These are phyloP conservation scores for Semicossyphus pulcher DNA, from an alignment of 2,113 vertebrate species.

Conservation along the genomic window DNA sequence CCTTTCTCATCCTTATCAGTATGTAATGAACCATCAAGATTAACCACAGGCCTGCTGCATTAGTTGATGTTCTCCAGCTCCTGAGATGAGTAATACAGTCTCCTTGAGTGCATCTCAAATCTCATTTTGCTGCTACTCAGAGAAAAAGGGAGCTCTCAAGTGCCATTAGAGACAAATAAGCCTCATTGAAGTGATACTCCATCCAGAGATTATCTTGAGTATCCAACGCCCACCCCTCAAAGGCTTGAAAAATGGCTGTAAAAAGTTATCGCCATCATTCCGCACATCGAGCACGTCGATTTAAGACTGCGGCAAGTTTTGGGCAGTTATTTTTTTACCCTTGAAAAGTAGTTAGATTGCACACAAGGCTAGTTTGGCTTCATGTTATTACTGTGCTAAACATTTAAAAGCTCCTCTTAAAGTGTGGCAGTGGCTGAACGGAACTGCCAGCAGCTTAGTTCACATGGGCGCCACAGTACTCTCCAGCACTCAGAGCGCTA, in stretches of 20 bases:
- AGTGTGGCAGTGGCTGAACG: slow-evolving; percentile 4
- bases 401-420: slow-evolving; percentile 27
- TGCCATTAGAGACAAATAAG: slow-evolving; percentile 25
- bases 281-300: not conserved
- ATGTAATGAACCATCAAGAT: slow-evolving; percentile 37
- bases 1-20: slow-evolving; percentile 33
- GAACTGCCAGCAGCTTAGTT: slow-evolving; percentile 23
- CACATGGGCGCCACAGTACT: slow-evolving; percentile 7
- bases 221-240: slow-evolving; percentile 12
- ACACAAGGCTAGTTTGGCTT: not conserved
- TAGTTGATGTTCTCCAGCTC: slow-evolving; percentile 42
- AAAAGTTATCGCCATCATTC: not conserved
- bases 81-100: slow-evolving; percentile 13
- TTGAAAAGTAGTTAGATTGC: not conserved
- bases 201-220: slow-evolving; percentile 21
- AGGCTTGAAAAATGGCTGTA: slow-evolving; percentile 7
- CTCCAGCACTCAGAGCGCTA: slow-evolving; percentile 36
- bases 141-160: slow-evolving; percentile 11
- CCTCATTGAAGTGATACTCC: slow-evolving; percentile 34
- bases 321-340: not conserved
- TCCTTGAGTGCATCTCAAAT: slow-evolving; percentile 31
- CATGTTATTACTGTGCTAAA: slow-evolving; percentile 3
- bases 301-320: not conserved
- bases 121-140: slow-evolving; percentile 5
- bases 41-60: not conserved